phyloP scores from a whole-genome alignment of 2,797 vertebrate species.

The Rachycentron canadum region DNA sequence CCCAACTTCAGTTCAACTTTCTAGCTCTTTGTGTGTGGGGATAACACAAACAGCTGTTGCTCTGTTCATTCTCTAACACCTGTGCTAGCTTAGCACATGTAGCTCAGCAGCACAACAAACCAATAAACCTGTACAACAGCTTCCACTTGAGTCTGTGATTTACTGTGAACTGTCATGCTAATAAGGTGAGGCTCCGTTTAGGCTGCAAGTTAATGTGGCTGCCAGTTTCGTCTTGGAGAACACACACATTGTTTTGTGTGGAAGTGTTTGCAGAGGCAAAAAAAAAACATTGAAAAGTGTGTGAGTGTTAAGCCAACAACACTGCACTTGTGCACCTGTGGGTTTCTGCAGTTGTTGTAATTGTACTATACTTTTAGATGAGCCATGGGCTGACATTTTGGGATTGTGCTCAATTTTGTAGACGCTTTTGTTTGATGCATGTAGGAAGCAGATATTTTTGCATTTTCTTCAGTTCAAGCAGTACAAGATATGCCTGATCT shows the following conservation, averaged over 20 bases:
- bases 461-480: neutral
- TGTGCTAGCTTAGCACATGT: conserved; percentile 5
- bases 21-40: conserved; percentile 24
- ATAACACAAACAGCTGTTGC: conserved; percentile 20
- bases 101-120: neutral
- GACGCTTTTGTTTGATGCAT: neutral
- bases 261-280: neutral
- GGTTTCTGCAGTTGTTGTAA: neutral
- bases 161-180: conserved; percentile 13
- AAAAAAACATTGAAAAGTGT: neutral
- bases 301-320: neutral
- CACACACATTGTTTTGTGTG: neutral
- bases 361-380: neutral
- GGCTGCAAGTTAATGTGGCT: neutral
- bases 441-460: neutral
- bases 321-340: neutral
- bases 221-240: no score
- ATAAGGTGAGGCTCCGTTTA: conserved; percentile 22
- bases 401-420: neutral
- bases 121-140: neutral
- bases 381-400: no score
- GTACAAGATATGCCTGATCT: neutral
- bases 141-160: neutral
- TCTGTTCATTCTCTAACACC: neutral
- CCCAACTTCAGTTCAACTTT: conserved; percentile 33